Evolutionary conservation across 2,888 invertebrate genomes (phyloP), one percentile per base, ranked within the genome.

Genomic region (Epsilonema sp.): DNA sequence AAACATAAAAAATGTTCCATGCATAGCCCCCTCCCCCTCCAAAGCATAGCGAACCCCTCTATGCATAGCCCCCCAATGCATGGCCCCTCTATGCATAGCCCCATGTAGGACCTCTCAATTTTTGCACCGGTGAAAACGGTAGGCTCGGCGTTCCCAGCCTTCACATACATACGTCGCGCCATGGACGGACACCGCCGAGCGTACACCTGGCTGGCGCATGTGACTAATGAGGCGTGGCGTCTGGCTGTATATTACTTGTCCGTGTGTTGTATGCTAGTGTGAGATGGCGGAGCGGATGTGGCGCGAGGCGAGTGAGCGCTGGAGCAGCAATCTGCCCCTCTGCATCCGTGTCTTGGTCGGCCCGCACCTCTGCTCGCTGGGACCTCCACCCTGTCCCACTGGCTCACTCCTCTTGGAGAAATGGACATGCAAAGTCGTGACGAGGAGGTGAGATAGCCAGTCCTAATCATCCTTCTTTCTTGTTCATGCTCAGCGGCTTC

Each of bases 331-430:
- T 11, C 16, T 78, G 50, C 79, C 80, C 1, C 70, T 83, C 58
- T 81, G 80, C 65, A 76, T 85, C 51, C 83, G 84, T 68, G 82
- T 83, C 43, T 68, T 82, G 49, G 71, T 84, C 50, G 78, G 78
- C 52, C 78, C 80, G 41, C 74, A 76, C 54, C 84, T 83, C 67
- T 68, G 52, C 43, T 71, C 51, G 76, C n/a, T n/a, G n/a, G 76
- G 57, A 70, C 69, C 19, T 54, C 55, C 24, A 60, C 60, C 47
- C 62, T 65, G 50, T 64, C 65, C 19, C 56, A 54, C 58, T 60
- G 62, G 37, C 62, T 62, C 44, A 58, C 68, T 81, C 55, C 57
- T 72, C 26, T 69, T 85, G 54, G 85, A 85, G 67, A 75, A 82
- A 56, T 85, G 85, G 85, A 79, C 77, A 52, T 76, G 84, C 65